Conservation (phyloP, 1,140 invertebrate species). For the Drosophila bipectinata region DNA sequence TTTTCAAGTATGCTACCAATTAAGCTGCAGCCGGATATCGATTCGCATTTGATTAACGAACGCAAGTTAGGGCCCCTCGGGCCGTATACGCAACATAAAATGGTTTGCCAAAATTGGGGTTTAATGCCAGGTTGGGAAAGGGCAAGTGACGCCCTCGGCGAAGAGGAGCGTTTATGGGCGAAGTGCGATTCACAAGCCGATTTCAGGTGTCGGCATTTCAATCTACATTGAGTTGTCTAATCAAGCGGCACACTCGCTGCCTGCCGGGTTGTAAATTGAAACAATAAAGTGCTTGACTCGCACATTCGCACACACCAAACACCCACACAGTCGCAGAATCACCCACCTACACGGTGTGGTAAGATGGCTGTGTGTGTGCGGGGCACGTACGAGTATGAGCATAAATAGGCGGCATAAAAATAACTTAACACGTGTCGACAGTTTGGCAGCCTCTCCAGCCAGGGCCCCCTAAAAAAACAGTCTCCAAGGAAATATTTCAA, state of each 20-base stretch:
- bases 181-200: conserved; percentile 65
- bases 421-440: conserved; percentile 82
- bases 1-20: conserved; percentile 30
- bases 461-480: conserved; percentile 20
- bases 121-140: conserved; percentile 13
- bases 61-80: background rate
- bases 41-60: conserved; percentile 39
- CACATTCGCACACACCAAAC: conserved; percentile 41
- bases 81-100: conserved; percentile 22
- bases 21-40: conserved; percentile 34
- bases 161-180: conserved; percentile 30
- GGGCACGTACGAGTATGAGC: conserved; percentile 66
- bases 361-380: conserved; percentile 44
- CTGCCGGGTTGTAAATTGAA: conserved; percentile 76
- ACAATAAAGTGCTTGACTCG: conserved; percentile 78
- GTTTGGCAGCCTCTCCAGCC: conserved; percentile 59
- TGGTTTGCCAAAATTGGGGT: conserved; percentile 18
- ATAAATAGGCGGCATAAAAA: conserved; percentile 82
- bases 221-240: conserved; percentile 81
- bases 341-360: background rate
- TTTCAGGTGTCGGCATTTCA: conserved; percentile 79
- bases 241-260: conserved; percentile 65
- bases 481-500: conserved; percentile 69
- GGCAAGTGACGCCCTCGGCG: background rate
- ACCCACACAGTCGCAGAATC: background rate